These are phyloP conservation scores for Xenopus borealis DNA, from an alignment of 2,113 vertebrate genomes.

Conservation along the genomic window DNA sequence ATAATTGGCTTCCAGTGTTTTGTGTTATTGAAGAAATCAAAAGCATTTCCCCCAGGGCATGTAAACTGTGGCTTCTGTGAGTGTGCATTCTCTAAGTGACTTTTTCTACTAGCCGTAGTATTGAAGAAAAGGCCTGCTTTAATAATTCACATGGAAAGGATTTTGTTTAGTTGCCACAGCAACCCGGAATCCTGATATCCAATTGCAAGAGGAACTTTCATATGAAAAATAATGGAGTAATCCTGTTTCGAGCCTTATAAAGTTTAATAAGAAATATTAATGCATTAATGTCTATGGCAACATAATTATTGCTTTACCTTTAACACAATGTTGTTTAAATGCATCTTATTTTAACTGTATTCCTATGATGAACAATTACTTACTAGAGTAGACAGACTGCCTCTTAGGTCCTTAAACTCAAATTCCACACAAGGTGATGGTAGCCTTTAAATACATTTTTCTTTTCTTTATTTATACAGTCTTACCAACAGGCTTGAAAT, in stretches of 20 bases:
- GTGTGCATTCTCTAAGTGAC: constrained; percentile 34
- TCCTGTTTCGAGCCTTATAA: constrained; percentile 8
- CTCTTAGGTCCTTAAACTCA: not conserved
- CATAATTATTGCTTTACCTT: no score
- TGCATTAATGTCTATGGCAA: no score
- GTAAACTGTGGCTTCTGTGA: not conserved
- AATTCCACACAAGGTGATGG: not conserved
- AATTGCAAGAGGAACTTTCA: constrained; percentile 50
- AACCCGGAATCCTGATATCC: constrained; percentile 59
- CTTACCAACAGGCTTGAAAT: not conserved
- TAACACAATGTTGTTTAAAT: not conserved
- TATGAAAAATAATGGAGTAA: constrained; percentile 41
- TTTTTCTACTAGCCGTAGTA: constrained; percentile 49
- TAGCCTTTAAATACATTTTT: not conserved
- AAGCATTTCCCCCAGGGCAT: not conserved
- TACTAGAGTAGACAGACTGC: not conserved
- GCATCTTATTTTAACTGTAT: not conserved
- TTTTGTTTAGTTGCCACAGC: constrained; percentile 63
- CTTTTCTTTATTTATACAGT: not conserved
- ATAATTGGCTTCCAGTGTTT: not conserved
- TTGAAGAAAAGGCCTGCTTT: constrained; percentile 58
- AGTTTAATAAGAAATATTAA: constrained; percentile 7
- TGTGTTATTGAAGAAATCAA: not conserved
- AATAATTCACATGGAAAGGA: constrained; percentile 62
- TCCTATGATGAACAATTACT: not conserved